Evolutionary conservation across 2,113 vertebrate species (phyloP).

Genomic region (Nesogale talazaci): DNA sequence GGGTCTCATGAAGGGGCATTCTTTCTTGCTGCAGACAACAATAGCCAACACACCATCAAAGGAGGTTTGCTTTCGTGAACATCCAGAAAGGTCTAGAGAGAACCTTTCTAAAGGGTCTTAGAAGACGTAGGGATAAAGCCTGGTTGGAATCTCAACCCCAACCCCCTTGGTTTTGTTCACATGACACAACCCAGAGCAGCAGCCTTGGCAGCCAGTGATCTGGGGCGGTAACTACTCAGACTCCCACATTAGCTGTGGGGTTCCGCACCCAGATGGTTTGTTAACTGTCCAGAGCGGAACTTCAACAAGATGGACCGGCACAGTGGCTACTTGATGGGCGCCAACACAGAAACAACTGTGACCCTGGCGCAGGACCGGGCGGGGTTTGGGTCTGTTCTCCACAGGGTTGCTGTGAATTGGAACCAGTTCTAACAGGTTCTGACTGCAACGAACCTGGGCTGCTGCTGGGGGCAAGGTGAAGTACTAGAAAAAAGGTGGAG

Average conservation of each 20-base stretch:
- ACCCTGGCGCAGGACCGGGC: too few relatives aligned
- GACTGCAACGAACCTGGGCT: not conserved
- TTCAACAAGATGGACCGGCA: too few relatives aligned
- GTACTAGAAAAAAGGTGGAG: not conserved
- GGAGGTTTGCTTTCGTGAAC: not conserved
- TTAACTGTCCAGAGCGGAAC: not conserved
- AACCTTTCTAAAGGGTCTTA: not conserved
- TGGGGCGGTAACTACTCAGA: not conserved
- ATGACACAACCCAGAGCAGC: not conserved
- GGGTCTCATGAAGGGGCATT: not conserved
- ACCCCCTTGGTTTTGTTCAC: not conserved
- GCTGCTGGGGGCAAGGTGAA: not conserved
- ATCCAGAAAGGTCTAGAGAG: not conserved
- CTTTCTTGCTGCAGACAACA: slow-evolving; percentile 4
- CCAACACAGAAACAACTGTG: too few relatives aligned
- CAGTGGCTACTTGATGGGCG: too few relatives aligned
- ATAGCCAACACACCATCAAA: not conserved
- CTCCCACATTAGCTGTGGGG: not conserved
- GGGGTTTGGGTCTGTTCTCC: too few relatives aligned
- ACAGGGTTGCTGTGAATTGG: too few relatives aligned
- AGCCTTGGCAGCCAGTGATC: not conserved
- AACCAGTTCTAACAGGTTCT: too few relatives aligned
- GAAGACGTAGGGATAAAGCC: not conserved
- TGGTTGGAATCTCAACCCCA: not conserved
- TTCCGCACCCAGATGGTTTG: not conserved